Conservation (phyloP, 2,113 vertebrate genomes). For the Ranitomeya variabilis region DNA sequence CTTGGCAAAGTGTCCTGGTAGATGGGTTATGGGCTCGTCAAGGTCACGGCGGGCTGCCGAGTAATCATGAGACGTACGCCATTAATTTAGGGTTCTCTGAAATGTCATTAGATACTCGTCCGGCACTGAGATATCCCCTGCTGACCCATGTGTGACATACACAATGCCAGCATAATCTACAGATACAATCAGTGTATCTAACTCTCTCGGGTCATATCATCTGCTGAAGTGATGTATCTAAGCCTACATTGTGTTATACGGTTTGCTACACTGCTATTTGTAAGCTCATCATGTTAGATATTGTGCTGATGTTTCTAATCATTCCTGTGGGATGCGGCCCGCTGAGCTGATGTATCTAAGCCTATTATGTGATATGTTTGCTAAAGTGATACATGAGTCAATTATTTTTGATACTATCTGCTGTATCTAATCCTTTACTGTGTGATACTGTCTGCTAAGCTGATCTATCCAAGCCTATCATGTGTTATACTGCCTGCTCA, state of each 20-base stretch:
- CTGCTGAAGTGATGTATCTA: neutral
- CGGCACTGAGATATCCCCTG: neutral
- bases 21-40: neutral
- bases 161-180: neutral
- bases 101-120: conserved; percentile 34
- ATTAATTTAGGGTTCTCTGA: conserved; percentile 36
- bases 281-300: neutral
- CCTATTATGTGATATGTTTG: too few species aligned
- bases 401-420: too few species aligned
- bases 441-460: too few species aligned
- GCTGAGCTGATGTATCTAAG: too few species aligned
- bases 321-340: too few species aligned
- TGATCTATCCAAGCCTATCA: too few species aligned
- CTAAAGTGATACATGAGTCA: too few species aligned
- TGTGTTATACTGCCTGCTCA: too few species aligned
- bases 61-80: neutral
- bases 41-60: neutral
- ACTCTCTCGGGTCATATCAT: neutral
- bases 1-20: neutral
- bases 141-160: neutral
- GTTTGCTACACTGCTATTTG: neutral
- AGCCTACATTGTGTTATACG: neutral
- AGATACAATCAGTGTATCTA: neutral
- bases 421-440: too few species aligned
- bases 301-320: neutral